Conservation (phyloP, 2,113 vertebrate genomes). For the Lampris incognitus region DNA sequence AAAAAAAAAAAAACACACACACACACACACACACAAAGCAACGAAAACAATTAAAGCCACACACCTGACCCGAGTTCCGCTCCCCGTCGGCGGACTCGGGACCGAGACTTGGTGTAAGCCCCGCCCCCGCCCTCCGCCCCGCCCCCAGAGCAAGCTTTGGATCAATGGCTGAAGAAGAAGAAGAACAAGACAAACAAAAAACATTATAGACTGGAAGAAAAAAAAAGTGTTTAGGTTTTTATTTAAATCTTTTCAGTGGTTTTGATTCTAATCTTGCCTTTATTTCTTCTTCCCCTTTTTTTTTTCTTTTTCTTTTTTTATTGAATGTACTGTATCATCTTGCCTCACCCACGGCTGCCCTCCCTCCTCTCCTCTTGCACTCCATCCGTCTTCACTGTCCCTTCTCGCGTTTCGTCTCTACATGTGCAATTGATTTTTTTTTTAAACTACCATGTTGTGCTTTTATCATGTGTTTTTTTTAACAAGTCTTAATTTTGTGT, state of each 20-base stretch:
- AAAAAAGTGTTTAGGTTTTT: slow-evolving; percentile 69
- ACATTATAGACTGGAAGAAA: slow-evolving; percentile 42
- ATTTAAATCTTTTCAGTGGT: slow-evolving; percentile 74
- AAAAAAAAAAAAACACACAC: slow-evolving; percentile 16
- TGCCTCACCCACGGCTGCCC: slow-evolving; percentile 47
- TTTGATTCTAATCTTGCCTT: slow-evolving; percentile 73
- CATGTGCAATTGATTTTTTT: slow-evolving; percentile 82
- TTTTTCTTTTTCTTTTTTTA: slow-evolving; percentile 51
- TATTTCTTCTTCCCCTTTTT: slow-evolving; percentile 30
- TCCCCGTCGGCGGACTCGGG: slow-evolving; percentile 3
- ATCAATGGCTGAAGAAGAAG: slow-evolving; percentile 34
- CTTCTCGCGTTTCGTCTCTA: slow-evolving; percentile 67
- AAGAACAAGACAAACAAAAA: slow-evolving; percentile 43
- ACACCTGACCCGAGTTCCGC: slow-evolving; percentile 45
- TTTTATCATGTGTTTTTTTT: slow-evolving; percentile 68
- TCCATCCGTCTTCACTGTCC: slow-evolving; percentile 33
- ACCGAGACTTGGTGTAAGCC: slow-evolving; percentile 32
- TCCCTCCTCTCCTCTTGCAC: background rate
- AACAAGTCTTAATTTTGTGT: slow-evolving; percentile 77
- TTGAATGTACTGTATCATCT: slow-evolving; percentile 77
- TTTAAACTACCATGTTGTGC: slow-evolving; percentile 87
- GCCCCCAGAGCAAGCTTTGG: slow-evolving; percentile 38
- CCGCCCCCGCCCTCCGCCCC: background rate
- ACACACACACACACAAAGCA: slow-evolving; percentile 37
- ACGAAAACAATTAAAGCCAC: slow-evolving; percentile 63